Percentiles rank a stretch among this genome's conserved stretches.
Evolutionary conservation across 2,797 vertebrate genomes (phyloP).

Genomic region (Enteromius mattozi): DNA sequence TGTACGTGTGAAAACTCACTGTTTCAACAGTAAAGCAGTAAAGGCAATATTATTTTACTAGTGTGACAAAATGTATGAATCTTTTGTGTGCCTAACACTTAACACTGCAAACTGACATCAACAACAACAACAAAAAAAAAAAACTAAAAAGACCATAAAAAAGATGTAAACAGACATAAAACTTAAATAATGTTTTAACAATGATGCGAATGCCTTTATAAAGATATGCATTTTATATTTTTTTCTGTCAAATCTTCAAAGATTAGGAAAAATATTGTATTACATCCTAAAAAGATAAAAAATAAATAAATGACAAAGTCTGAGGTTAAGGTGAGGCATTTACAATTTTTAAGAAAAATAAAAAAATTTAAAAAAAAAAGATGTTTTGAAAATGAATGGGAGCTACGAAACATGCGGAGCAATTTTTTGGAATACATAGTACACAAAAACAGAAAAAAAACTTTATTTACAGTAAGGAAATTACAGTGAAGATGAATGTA

Average conservation of each 20-base stretch:
- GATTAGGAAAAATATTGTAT: neutral
- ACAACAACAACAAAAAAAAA: too few relatives aligned
- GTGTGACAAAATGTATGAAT: neutral
- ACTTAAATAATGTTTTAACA: too few relatives aligned
- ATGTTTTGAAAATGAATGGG: neutral
- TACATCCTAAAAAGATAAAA: too few relatives aligned
- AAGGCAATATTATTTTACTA: neutral
- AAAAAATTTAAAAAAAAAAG: neutral
- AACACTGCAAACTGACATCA: neutral
- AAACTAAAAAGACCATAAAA: neutral
- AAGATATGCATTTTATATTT: too few relatives aligned
- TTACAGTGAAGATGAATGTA: neutral
- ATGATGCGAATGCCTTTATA: too few relatives aligned
- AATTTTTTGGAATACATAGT: neutral
- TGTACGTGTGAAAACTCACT: neutral
- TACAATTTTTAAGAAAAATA: neutral
- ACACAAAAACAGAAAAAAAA: neutral
- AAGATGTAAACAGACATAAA: too few relatives aligned
- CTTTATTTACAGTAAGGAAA: neutral
- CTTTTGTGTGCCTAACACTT: neutral
- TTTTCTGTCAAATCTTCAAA: neutral
- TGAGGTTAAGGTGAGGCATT: too few relatives aligned
- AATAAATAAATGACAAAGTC: too few relatives aligned
- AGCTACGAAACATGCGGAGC: too few relatives aligned
- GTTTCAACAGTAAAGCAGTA: neutral